phyloP scores from a whole-genome alignment of 2,797 vertebrate genomes.

The Myotis daubentonii region DNA sequence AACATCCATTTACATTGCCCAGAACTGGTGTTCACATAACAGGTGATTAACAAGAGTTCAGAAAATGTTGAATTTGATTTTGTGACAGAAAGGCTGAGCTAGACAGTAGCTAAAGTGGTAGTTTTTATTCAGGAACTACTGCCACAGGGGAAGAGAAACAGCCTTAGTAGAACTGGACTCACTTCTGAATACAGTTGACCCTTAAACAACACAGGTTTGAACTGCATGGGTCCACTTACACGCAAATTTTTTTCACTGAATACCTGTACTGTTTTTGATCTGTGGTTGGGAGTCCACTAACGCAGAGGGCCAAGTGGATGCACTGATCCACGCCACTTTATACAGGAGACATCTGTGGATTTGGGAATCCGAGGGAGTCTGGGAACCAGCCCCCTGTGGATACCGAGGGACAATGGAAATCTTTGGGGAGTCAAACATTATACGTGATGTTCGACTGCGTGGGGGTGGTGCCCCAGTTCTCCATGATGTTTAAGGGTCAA shows the following conservation, averaged over 20 bases:
- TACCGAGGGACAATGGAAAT: not conserved
- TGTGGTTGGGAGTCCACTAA: not conserved
- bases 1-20: not conserved
- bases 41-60: not conserved
- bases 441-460: not conserved
- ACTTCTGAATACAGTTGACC: not conserved
- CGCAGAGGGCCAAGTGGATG: no score
- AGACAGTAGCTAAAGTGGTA: not conserved
- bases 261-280: not conserved
- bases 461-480: not conserved
- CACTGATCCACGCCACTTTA: not conserved
- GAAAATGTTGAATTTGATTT: not conserved
- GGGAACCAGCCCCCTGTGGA: not conserved
- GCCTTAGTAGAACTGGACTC: not conserved
- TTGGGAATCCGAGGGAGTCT: no score
- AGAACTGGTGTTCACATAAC: not conserved
- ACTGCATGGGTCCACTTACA: not conserved
- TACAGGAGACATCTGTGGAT: not conserved
- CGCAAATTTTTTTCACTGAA: not conserved
- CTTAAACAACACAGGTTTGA: not conserved
- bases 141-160: not conserved
- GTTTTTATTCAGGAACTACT: not conserved
- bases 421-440: not conserved
- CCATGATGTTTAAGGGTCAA: not conserved
- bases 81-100: not conserved